Evolutionary conservation across 2,797 vertebrate species (phyloP).

Genomic region (Enteromius treurensis): DNA sequence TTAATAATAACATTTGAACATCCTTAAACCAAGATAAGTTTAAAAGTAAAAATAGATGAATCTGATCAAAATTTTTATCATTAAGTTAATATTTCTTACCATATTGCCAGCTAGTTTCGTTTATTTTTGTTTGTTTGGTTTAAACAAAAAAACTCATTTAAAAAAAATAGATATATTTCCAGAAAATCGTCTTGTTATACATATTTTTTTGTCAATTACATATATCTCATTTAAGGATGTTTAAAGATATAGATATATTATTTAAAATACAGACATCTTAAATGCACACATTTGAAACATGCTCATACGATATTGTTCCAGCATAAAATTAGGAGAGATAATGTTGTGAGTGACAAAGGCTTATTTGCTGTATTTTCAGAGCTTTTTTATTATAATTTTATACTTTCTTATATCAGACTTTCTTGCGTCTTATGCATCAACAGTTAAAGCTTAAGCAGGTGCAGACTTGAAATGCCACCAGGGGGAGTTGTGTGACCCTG

Average conservation of each 20-base stretch:
- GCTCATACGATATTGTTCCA: constrained; percentile 22
- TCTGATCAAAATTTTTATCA: background rate
- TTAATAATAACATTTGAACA: background rate
- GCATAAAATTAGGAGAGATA: background rate
- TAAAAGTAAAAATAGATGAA: background rate
- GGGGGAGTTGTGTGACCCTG: constrained; percentile 17
- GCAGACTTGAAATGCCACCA: background rate
- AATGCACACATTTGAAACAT: constrained; percentile 14
- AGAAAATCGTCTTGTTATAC: too few species aligned
- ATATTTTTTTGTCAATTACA: background rate
- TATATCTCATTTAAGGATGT: constrained; percentile 5
- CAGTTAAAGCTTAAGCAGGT: constrained; percentile 18
- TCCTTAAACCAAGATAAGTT: background rate
- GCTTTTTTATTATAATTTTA: background rate
- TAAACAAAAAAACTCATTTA: background rate
- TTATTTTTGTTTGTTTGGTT: background rate
- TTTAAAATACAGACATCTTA: constrained; percentile 6
- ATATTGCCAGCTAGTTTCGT: background rate
- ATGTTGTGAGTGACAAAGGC: background rate
- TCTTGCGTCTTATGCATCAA: background rate
- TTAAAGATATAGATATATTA: background rate
- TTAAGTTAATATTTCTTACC: background rate
- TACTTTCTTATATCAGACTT: background rate
- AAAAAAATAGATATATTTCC: background rate
- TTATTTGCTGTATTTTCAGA: background rate